Evolutionary conservation across 2,797 vertebrate genomes (phyloP).

Genomic region (Rhinatrema bivittatum): DNA sequence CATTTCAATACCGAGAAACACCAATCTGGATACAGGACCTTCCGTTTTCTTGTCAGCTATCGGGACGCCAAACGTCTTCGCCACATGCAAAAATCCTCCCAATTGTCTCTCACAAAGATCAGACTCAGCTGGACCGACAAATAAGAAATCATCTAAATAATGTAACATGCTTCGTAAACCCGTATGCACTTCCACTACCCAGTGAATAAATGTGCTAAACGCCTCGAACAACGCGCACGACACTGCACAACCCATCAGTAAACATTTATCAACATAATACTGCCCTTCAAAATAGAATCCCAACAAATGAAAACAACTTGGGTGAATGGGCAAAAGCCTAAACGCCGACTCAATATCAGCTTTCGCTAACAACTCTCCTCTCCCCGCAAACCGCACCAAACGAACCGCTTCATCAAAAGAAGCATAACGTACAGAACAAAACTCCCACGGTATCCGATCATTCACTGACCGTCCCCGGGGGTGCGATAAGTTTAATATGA

Average conservation of each 20-base stretch:
- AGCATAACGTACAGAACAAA: no score
- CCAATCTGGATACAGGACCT: conserved; percentile 13
- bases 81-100: conserved; percentile 17
- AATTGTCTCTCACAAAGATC: conserved; percentile 15
- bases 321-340: conserved; percentile 2
- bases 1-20: conserved; percentile 3
- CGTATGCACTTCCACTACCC: conserved; percentile 17
- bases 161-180: no score
- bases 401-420: no score
- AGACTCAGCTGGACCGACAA: conserved; percentile 15
- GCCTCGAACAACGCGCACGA: no score
- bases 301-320: conserved; percentile 16
- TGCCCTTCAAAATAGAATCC: conserved; percentile 22
- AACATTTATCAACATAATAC: no score
- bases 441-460: no score
- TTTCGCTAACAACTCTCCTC: no score
- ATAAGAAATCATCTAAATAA: no score
- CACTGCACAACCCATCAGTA: no score
- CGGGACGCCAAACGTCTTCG: conserved; percentile 8
- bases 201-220: conserved; percentile 20
- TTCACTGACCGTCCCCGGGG: no score
- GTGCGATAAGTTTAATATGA: no score
- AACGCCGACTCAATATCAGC: conserved; percentile 23
- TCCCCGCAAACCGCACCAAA: no score
- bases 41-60: conserved; percentile 18